These are phyloP conservation scores for Lophochroa leadbeateri DNA, from an alignment of 2,113 vertebrate species.

Conservation along the genomic window DNA sequence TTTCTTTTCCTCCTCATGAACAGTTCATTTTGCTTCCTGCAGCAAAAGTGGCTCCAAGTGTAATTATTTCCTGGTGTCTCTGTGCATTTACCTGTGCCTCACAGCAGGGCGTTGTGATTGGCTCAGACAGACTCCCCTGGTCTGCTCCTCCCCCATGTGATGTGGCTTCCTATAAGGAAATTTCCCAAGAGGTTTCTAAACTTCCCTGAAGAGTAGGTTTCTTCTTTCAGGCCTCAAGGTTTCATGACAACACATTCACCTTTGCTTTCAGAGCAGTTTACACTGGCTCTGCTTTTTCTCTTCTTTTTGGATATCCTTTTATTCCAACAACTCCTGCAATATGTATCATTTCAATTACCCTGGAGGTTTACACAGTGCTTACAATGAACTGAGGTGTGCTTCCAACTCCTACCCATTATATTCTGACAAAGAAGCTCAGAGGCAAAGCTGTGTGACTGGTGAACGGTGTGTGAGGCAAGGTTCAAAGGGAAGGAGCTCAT, in stretches of 20 bases:
- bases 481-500: conserved; percentile 38
- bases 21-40: neutral
- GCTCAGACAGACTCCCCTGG: neutral
- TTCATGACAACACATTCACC: neutral
- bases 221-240: neutral
- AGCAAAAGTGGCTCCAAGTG: neutral
- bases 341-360: conserved; percentile 60
- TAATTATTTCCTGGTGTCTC: neutral
- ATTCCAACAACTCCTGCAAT: conserved; percentile 41
- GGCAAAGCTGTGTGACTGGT: conserved; percentile 22
- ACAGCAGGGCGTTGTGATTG: neutral
- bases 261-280: conserved; percentile 19
- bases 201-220: neutral
- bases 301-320: conserved; percentile 37
- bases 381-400: conserved; percentile 23
- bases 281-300: neutral
- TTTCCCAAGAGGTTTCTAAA: neutral
- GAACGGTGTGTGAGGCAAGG: conserved; percentile 37
- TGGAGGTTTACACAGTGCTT: conserved; percentile 23
- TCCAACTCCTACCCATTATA: conserved; percentile 51
- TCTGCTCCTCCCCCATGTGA: neutral
- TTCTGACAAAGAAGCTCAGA: conserved; percentile 43
- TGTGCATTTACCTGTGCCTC: neutral
- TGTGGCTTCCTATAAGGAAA: neutral
- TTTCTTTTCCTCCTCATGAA: neutral